Evolutionary conservation across 2,113 vertebrate species (phyloP).

Genomic region (Saccopteryx bilineata): DNA sequence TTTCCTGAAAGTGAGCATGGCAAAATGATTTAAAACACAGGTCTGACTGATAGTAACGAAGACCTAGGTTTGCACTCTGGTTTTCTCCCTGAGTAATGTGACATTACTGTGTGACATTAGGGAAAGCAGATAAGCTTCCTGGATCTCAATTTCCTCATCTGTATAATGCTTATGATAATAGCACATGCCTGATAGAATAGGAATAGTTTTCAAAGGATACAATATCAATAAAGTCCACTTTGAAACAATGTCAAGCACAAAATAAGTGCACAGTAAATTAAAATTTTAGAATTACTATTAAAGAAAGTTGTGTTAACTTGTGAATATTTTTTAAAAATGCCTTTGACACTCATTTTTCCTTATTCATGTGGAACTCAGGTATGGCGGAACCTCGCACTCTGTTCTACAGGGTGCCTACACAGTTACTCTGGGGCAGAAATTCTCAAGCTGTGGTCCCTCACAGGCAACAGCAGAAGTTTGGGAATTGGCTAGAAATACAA

Average conservation of each 20-base stretch:
- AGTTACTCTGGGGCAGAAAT: background rate
- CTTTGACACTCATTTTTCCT: background rate
- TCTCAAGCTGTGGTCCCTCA: background rate
- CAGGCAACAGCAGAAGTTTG: background rate
- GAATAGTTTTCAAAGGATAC: background rate
- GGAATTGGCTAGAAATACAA: background rate
- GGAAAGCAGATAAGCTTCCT: background rate
- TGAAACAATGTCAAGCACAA: background rate
- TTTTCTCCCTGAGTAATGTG: background rate
- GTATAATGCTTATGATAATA: background rate
- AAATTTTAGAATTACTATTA: conserved; percentile 33
- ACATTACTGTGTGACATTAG: background rate
- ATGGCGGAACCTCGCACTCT: background rate
- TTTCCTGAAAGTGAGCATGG: background rate
- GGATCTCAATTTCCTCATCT: background rate
- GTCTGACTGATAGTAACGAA: background rate
- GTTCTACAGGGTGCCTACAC: background rate
- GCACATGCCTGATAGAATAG: background rate
- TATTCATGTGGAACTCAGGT: background rate
- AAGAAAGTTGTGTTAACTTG: background rate
- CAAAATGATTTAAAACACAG: background rate
- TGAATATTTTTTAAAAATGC: background rate
- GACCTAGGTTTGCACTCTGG: background rate
- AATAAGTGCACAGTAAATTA: background rate
- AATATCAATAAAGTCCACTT: background rate